These are phyloP conservation scores for Colletes collaris DNA, from an alignment of 2,888 invertebrate species.

Conservation along the genomic window DNA sequence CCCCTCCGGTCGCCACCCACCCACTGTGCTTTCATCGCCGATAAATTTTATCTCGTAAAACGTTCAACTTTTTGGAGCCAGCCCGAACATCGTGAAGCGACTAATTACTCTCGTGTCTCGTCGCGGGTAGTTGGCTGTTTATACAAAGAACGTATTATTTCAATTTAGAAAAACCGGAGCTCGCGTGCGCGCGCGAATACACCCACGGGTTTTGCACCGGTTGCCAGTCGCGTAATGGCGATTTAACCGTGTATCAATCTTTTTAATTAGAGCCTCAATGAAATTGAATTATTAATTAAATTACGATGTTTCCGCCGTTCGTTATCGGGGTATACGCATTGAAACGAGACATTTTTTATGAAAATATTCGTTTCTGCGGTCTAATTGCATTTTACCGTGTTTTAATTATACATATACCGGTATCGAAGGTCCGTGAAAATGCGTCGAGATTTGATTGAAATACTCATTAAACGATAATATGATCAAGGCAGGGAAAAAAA, in stretches of 20 bases:
- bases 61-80: slow-evolving; percentile 26
- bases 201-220: slow-evolving; percentile 15
- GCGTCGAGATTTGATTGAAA: slow-evolving; percentile 31
- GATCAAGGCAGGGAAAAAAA: neutral
- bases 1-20: neutral
- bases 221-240: slow-evolving; percentile 29
- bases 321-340: slow-evolving; percentile 36
- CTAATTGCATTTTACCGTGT: slow-evolving; percentile 38
- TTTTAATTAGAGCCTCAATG: slow-evolving; percentile 50
- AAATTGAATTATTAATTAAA: slow-evolving; percentile 64
- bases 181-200: neutral
- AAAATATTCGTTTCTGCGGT: slow-evolving; percentile 27
- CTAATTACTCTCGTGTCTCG: slow-evolving; percentile 50
- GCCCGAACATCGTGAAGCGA: slow-evolving; percentile 22
- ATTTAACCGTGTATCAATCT: slow-evolving; percentile 58
- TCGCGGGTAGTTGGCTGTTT: slow-evolving; percentile 29
- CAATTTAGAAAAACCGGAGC: slow-evolving; percentile 30
- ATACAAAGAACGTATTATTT: slow-evolving; percentile 49
- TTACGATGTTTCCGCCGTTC: slow-evolving; percentile 44
- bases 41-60: slow-evolving; percentile 51
- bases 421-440: slow-evolving; percentile 2
- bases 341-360: slow-evolving; percentile 49
- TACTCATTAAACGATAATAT: slow-evolving; percentile 33
- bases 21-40: slow-evolving; percentile 22
- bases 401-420: slow-evolving; percentile 50